phyloP scores from a whole-genome alignment of 2,888 invertebrate species.

The Cacoxenus indagator region DNA sequence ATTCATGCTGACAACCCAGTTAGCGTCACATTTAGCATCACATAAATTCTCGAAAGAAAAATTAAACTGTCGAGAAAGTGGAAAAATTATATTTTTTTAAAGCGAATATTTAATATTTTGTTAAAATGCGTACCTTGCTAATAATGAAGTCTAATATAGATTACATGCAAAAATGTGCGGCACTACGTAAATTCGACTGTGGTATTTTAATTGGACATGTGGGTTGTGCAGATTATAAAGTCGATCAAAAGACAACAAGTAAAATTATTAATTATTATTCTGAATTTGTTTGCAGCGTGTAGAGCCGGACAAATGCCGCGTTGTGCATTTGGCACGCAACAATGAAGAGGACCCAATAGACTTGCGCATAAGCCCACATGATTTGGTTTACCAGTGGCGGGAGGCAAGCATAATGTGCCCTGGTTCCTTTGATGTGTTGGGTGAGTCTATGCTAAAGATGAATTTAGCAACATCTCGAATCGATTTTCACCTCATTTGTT shows the following conservation, averaged over 20 bases:
- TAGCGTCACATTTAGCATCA: too few species aligned
- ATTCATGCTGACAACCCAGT: too few species aligned
- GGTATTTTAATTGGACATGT: slow-evolving; percentile 88
- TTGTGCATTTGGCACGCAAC: slow-evolving; percentile 85
- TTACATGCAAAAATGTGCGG: slow-evolving; percentile 78
- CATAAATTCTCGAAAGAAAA: too few species aligned
- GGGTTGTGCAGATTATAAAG: slow-evolving; percentile 43
- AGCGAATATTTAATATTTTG: not conserved
- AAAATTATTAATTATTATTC: not conserved
- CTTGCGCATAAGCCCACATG: slow-evolving; percentile 59
- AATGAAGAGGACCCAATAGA: slow-evolving; percentile 73
- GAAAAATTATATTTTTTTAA: too few species aligned
- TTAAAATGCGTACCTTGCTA: slow-evolving; percentile 75
- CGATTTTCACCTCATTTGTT: slow-evolving; percentile 22
- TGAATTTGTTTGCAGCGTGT: slow-evolving; percentile 66
- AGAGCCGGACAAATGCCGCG: slow-evolving; percentile 78
- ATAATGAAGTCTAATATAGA: slow-evolving; percentile 79
- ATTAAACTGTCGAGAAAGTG: too few species aligned
- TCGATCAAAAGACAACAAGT: slow-evolving; percentile 17
- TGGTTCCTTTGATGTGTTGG: slow-evolving; percentile 89
- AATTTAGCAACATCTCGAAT: not conserved
- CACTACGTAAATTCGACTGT: slow-evolving; percentile 76
- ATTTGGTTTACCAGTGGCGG: slow-evolving; percentile 78
- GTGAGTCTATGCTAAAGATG: slow-evolving; percentile 68
- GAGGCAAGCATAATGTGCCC: slow-evolving; percentile 91